Base-by-base conservation (phyloP, 1,140 invertebrate species). In the Macrostomum lignano region DNA sequence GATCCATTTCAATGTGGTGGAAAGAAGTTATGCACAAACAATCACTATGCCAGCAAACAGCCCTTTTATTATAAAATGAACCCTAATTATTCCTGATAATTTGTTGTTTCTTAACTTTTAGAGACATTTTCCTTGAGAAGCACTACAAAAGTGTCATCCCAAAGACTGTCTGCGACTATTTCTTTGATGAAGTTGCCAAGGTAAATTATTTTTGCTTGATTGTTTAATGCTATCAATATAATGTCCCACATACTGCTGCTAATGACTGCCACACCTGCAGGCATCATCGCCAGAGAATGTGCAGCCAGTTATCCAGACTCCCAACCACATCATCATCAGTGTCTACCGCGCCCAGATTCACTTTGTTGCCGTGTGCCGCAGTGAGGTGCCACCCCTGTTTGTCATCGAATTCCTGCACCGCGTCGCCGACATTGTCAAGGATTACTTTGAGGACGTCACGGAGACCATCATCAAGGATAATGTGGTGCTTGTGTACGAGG, bases 71-170 rank as follows among this genome's bases (percentile, higher is more conserved):
- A n/a, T n/a, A n/a, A n/a, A n/a, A n/a, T n/a, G n/a, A n/a, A n/a
- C n/a, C n/a, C n/a, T n/a, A n/a, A n/a, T n/a, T n/a, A n/a, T n/a
- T n/a, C n/a, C n/a, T n/a, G n/a, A n/a, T n/a, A n/a, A n/a, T n/a
- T n/a, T n/a, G n/a, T n/a, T n/a, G n/a, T n/a, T n/a, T n/a, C n/a
- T n/a, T n/a, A n/a, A n/a, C n/a, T n/a, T 67, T 29, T 52, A 94
- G 88, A 30, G 88, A 98, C 72, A 76, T 98, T 29, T 91, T 96
- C 55, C 71, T 98, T 58, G 91, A 98, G 53, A 98, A 98, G 58
- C 91, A 98, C 56, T 98, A 88, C 82, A 76, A 86, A 49, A 88
- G 79, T 62, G 78, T 93, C 6, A 77, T 98, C 33, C 76, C 82
- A 14, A 66, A 82, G 47, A 91, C 84, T 29, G 73, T 96, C 25